A percentile compares a stretch with the other conserved stretches of the same genome.
These are phyloP conservation scores for Myanophis thanlyinensis DNA, from an alignment of 2,113 vertebrate species.

Conservation along the genomic window DNA sequence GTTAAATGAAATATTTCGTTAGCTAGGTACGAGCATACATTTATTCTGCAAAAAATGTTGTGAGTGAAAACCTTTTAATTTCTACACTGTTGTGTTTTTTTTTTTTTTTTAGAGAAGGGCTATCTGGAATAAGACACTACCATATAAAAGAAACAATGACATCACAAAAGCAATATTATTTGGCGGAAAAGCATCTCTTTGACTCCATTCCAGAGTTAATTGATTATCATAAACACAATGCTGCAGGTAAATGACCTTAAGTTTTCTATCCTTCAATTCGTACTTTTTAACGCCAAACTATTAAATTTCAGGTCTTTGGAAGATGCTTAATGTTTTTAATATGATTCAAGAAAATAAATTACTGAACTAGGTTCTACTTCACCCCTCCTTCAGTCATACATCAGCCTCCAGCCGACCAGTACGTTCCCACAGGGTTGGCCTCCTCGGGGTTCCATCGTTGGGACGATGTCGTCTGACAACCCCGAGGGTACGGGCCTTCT, in stretches of 20 bases:
- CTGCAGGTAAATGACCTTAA: conserved; percentile 77
- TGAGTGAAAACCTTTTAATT: not conserved
- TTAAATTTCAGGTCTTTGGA: not conserved
- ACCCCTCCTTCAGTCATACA: rapidly evolving
- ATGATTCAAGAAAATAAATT: not conserved
- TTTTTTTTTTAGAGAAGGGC: conserved; percentile 76
- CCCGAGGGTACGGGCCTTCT: too few species aligned
- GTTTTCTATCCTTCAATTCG: not conserved
- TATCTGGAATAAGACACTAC: conserved; percentile 80
- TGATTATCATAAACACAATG: conserved; percentile 94
- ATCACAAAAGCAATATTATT: conserved; percentile 78
- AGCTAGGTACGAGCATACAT: not conserved
- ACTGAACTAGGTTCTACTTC: not conserved
- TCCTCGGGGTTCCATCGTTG: too few species aligned
- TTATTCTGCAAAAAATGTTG: not conserved
- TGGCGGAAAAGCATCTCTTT: conserved; percentile 91
- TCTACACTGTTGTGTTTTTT: conserved; percentile 32
- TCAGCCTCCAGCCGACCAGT: too few species aligned
- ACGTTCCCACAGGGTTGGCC: too few species aligned
- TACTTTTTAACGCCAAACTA: not conserved
- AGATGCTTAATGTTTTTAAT: not conserved
- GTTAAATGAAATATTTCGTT: not conserved
- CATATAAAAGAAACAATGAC: conserved; percentile 83
- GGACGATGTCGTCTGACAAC: too few species aligned
- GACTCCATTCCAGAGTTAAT: conserved; percentile 87